Evolutionary conservation across 2,888 invertebrate genomes (phyloP).

Genomic region (Erynnis tages): DNA sequence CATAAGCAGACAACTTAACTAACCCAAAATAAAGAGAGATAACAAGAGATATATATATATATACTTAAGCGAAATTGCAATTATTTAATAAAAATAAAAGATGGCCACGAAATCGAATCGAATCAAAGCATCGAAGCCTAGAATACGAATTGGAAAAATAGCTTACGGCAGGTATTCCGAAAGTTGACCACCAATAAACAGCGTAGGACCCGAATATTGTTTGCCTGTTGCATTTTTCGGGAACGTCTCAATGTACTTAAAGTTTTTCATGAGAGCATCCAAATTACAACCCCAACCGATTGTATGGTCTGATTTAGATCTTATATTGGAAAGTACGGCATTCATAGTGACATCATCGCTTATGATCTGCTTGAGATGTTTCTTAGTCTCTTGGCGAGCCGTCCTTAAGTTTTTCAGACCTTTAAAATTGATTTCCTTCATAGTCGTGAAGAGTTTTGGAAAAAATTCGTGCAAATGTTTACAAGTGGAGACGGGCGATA

Average conservation of each 20-base stretch:
- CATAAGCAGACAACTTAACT: too few species aligned
- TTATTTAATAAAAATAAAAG: too few species aligned
- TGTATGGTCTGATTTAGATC: conserved; percentile 57
- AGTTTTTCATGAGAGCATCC: conserved; percentile 83
- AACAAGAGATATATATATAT: too few species aligned
- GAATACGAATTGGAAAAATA: neutral
- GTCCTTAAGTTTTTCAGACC: conserved; percentile 40
- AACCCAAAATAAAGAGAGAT: too few species aligned
- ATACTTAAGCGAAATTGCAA: too few species aligned
- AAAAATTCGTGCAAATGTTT: conserved; percentile 74
- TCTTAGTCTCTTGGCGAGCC: conserved; percentile 47
- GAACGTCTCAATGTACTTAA: conserved; percentile 83
- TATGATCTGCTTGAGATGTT: conserved; percentile 44
- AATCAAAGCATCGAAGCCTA: too few species aligned
- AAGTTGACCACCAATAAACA: conserved; percentile 91
- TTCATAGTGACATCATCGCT: conserved; percentile 82
- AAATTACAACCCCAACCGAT: conserved; percentile 90
- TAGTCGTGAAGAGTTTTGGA: conserved; percentile 82
- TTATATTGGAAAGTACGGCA: conserved; percentile 72
- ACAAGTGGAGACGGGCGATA: conserved; percentile 82
- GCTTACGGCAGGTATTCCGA: conserved; percentile 90
- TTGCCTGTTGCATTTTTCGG: conserved; percentile 64
- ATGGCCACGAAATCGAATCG: too few species aligned
- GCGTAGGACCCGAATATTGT: conserved; percentile 83
- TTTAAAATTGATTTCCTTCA: conserved; percentile 53